Base-by-base conservation (phyloP, 2,797 vertebrate species). In the Pangasius mekongensis region DNA sequence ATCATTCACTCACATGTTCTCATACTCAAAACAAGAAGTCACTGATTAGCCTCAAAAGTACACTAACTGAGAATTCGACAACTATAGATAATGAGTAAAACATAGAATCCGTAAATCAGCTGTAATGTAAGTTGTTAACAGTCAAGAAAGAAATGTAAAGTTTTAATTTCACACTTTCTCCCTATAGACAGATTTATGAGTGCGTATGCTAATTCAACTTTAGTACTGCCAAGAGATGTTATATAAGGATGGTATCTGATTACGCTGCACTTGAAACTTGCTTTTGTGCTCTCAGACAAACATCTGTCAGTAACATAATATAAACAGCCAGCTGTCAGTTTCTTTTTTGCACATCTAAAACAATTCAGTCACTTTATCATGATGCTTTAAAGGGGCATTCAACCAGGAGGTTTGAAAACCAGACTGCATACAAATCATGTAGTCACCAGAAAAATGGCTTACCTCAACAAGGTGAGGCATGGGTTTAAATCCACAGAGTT, bases 401-500 rank as follows among this genome's bases (percentile, higher is more conserved):
- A 43, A 60, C 11, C 27, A 86, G 13, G 33, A 39, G 33, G 16
- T 52, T 54, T 66, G 0, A 52, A 39, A 24, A 36, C 24, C 8
- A 74, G 39, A 73, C 56, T 39, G n/a, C 43, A 82, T 27, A 20
- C 5, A 36, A 62, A 47, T 52, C 7, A 69, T 58, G 66, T 52
- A 74, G 3, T 58, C 9, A 87, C 22, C 14, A 30, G 14, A 52
- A 8, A 66, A 74, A 86, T 60, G 16, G 84, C 90, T 90, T 86
- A 92, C 92, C 91, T 91, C 71, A 24, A 85, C 83, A 89, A 91
- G 87, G 56, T 91, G 91, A 83, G 91, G 92, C 90, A 84, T 87
- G 52, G 92, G 92, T 84, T 91, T 99, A 97, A 99, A 99, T 97
- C 98, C 98, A 97, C 98, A 99, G 86, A 97, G 97, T 88, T 97